phyloP scores from a whole-genome alignment of 2,888 invertebrate species.

The Thumatha senex region DNA sequence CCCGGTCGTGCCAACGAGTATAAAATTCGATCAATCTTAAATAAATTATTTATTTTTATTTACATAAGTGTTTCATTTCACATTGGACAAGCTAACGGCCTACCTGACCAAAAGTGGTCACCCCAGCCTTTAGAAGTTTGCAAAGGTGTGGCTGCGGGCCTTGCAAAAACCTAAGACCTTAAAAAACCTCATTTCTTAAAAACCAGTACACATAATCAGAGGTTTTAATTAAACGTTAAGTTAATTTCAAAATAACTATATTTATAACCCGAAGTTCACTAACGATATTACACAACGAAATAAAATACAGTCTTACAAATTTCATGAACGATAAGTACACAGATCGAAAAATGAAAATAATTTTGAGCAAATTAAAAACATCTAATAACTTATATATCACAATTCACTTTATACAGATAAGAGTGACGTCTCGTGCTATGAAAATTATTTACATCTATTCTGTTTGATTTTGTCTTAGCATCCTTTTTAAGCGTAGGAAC shows the following conservation, averaged over 20 bases:
- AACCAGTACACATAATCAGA: not conserved
- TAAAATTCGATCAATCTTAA: slow-evolving; percentile 69
- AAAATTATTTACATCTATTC: slow-evolving; percentile 29
- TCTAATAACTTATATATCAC: slow-evolving; percentile 74
- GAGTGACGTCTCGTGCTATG: slow-evolving; percentile 53
- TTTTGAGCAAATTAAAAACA: slow-evolving; percentile 72
- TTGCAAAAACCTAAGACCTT: too few species aligned
- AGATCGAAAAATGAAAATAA: slow-evolving; percentile 63
- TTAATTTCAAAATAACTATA: slow-evolving; percentile 79
- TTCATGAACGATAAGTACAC: slow-evolving; percentile 80
- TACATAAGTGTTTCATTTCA: slow-evolving; percentile 54
- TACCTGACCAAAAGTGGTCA: too few species aligned
- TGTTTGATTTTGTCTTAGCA: slow-evolving; percentile 17
- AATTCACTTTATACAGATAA: slow-evolving; percentile 59
- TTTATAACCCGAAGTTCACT: slow-evolving; percentile 77
- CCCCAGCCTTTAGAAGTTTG: too few species aligned
- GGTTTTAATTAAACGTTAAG: slow-evolving; percentile 2
- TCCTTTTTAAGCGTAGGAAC: slow-evolving; percentile 10
- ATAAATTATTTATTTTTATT: slow-evolving; percentile 82
- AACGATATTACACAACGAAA: slow-evolving; percentile 81
- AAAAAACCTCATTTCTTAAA: too few species aligned
- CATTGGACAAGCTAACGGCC: too few species aligned
- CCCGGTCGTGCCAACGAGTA: slow-evolving; percentile 69
- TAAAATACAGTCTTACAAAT: slow-evolving; percentile 83
- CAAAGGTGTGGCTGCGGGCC: too few species aligned